Base-by-base conservation (phyloP, 2,113 vertebrate species). In the Daboia siamensis region DNA sequence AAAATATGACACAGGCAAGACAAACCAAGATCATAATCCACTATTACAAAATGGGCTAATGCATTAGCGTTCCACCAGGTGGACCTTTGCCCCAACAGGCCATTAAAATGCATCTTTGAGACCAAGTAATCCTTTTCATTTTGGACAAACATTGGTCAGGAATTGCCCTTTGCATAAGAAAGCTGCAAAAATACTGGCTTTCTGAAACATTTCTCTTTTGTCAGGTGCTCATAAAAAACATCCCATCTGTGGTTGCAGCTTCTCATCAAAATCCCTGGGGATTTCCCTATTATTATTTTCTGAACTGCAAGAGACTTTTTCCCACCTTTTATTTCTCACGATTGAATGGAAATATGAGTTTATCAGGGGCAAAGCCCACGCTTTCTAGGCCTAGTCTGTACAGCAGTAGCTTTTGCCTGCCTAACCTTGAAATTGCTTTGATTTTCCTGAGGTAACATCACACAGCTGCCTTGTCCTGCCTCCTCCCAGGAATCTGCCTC, bases 291-390 rank as follows among this genome's bases (percentile, higher is more conserved):
- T 51, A 9, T 39, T 92, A 64, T 24, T 85, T 85, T n/a, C 64
- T 92, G 21, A 4, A n/a, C 29, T 51, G 91, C 54, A 52, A 24
- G 11, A 52, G 15, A 88, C 56, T 33, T 21, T 44, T 8, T 13
- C 20, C 46, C 33, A 13, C n/a, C 6, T 54, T 56, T 90, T 26
- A 86, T 91, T 91, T 48, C 44, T 89, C 20, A 51, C 23, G 26
- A 24, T 15, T 59, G 55, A 89, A 92, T 4, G 59, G 39, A 89
- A 84, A 59, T 11, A 29, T 59, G 91, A 59, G 39, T 59, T 74
- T 89, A 74, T 92, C 91, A 92, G 86, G 69, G 87, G 29, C 69
- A 89, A 85, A 92, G 11, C 54, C 69, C 89, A n/a, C 24, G 46
- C 44, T 51, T 44, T 7, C 44, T 89, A 44, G 69, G 6, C 21